Percentiles rank a stretch among this genome's conserved stretches.
Evolutionary conservation across 2,888 invertebrate species (phyloP).

Genomic region (Drosophila putrida): DNA sequence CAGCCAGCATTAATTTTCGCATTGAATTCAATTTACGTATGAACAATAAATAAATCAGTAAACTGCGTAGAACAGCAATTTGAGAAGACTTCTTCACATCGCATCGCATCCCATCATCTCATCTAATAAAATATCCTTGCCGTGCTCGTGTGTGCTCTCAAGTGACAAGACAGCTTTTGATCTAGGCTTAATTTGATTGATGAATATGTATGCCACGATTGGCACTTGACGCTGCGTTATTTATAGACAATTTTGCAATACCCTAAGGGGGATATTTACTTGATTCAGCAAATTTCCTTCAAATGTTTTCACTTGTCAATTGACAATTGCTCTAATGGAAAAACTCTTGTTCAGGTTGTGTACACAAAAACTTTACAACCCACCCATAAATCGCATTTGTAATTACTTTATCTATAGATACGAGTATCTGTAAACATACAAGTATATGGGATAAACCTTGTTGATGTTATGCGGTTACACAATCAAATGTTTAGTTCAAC

Average conservation of each 20-base stretch:
- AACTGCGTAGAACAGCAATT: slow-evolving; percentile 53
- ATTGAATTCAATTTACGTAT: slow-evolving; percentile 37
- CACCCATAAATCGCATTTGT: slow-evolving; percentile 38
- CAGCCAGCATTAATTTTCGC: slow-evolving; percentile 53
- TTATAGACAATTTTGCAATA: slow-evolving; percentile 7
- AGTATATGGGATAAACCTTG: background rate
- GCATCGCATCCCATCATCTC: background rate
- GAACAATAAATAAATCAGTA: slow-evolving; percentile 18
- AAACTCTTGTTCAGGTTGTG: slow-evolving; percentile 21
- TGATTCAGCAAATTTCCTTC: slow-evolving; percentile 15
- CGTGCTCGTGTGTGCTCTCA: slow-evolving; percentile 23
- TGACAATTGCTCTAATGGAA: slow-evolving; percentile 26
- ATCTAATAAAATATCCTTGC: slow-evolving; percentile 35
- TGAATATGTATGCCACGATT: slow-evolving; percentile 44
- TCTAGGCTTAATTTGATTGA: slow-evolving; percentile 68
- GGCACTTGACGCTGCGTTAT: slow-evolving; percentile 48
- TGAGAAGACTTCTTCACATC: slow-evolving; percentile 24
- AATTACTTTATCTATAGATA: slow-evolving; percentile 34
- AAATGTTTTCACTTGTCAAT: slow-evolving; percentile 28
- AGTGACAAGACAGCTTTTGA: slow-evolving; percentile 47
- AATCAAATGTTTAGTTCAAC: slow-evolving; percentile 17
- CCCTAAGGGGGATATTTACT: background rate
- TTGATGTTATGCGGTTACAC: slow-evolving; percentile 10
- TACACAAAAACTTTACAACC: slow-evolving; percentile 38
- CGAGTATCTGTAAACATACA: slow-evolving; percentile 6